Evolutionary conservation across 2,888 invertebrate genomes (phyloP), one percentile per base, ranked within the genome.

Genomic region (Cataglyphis albicans): DNA sequence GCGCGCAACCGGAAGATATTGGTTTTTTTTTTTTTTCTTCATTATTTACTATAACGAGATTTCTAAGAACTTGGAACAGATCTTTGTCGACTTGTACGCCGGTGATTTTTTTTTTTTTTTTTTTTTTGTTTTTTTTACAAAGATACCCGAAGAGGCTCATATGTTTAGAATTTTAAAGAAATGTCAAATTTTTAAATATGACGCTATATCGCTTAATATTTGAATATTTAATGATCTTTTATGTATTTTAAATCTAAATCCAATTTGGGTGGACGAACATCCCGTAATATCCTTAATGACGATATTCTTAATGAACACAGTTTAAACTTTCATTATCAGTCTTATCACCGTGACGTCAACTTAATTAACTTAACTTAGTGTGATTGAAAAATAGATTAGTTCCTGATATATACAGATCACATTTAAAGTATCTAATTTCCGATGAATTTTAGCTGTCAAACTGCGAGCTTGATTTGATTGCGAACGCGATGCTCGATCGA

Each of bases 401-500:
- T 65, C 52, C 38, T 12, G 15, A 21, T 12, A 18, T n/a, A 12
- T 38, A 32, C 3, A 32, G 64, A 18, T 35, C 21, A 32, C 38
- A 12, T 75, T 48, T 76, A 15, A n/a, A 55, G n/a, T 21, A 15
- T 74, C 9, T 9, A 44, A 44, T 18, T 59, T 35, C 32, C 6
- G 32, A 3, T 57, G 38, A 44, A 18, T 44, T 12, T 55, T 29
- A 41, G 35, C 21, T 21, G 18, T 41, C n/a, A 52, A 21, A 10
- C 18, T 15, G 32, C 32, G 15, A n/a, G 2, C 48, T 21, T 52
- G n/a, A 72, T 59, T 44, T 35, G 41, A 80, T 80, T 44, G 72
- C 44, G 21, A 67, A 29, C 67, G 52, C 21, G 18, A 59, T 12
- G 18, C 18, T n/a, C 35, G 21, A 32, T 41, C 57, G 70, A 41